These are phyloP conservation scores for Sebastes trivittatus DNA, from an alignment of 2,797 vertebrate species.

Conservation along the genomic window DNA sequence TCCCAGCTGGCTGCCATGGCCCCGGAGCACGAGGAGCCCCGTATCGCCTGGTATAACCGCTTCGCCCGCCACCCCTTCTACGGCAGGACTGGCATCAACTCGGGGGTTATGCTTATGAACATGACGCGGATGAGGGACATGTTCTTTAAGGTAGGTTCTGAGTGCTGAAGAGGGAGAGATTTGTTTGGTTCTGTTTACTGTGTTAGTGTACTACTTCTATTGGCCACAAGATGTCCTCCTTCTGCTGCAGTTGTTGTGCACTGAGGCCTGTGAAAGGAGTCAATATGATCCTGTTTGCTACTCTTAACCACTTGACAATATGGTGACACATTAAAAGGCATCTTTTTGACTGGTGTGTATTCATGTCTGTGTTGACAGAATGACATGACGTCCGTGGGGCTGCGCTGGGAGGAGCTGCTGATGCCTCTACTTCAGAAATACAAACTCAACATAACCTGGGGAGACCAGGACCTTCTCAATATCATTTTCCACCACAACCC, in stretches of 20 bases:
- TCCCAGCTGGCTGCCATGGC: slow-evolving; percentile 94
- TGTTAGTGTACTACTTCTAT: slow-evolving; percentile 1
- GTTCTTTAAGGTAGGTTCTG: slow-evolving; percentile 87
- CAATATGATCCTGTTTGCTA: background rate
- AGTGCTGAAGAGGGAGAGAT: background rate
- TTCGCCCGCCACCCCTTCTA: slow-evolving; percentile 95
- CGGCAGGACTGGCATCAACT: slow-evolving; percentile 93
- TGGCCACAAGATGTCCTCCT: slow-evolving; percentile 67
- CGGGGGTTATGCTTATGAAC: slow-evolving; percentile 97
- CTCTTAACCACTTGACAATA: background rate
- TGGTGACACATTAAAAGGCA: background rate
- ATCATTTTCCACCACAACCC: slow-evolving; percentile 96
- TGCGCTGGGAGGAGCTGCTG: slow-evolving; percentile 92
- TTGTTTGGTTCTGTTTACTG: background rate
- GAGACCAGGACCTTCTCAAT: slow-evolving; percentile 95
- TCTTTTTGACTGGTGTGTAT: background rate
- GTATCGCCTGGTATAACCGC: slow-evolving; percentile 95
- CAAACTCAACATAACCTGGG: slow-evolving; percentile 96
- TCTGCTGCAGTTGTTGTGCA: background rate
- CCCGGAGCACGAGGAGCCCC: slow-evolving; percentile 93
- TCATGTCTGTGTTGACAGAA: slow-evolving; percentile 79
- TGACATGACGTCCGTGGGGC: slow-evolving; percentile 89
- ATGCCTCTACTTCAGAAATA: slow-evolving; percentile 95
- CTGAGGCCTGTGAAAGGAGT: background rate
- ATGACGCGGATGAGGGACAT: slow-evolving; percentile 90